Conservation (phyloP, 2,113 vertebrate species). For the Camelus dromedarius region DNA sequence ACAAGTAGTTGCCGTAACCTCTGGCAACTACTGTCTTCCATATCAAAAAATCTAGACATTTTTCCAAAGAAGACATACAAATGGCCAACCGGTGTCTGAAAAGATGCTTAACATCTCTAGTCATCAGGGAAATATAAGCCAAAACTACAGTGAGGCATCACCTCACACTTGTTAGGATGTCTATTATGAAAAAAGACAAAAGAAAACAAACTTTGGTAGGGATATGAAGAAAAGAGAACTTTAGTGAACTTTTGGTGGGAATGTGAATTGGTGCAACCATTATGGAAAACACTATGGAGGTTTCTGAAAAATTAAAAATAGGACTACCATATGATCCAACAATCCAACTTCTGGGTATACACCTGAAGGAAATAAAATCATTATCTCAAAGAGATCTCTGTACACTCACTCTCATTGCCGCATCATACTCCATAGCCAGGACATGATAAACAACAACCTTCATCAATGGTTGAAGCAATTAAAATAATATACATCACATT, state of each 20-base stretch:
- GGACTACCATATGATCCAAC: too few species aligned
- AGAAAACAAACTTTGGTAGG: background rate
- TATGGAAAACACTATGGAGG: background rate
- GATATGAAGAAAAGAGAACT: background rate
- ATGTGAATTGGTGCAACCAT: background rate
- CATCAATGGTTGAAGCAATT: background rate
- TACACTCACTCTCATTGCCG: background rate
- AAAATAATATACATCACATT: background rate
- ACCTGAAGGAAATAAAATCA: background rate
- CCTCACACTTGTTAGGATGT: background rate
- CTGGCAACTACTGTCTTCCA: background rate
- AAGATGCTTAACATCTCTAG: background rate
- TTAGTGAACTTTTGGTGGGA: background rate
- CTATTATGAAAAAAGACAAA: background rate
- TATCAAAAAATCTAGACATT: background rate
- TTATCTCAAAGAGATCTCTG: background rate
- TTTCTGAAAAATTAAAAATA: background rate
- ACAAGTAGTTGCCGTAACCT: background rate
- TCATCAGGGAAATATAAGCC: background rate
- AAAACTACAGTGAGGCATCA: background rate
- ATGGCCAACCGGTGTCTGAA: background rate
- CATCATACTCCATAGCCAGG: background rate
- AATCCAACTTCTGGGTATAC: too few species aligned
- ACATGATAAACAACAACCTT: background rate
- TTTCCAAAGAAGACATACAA: background rate